Conservation (phyloP, 2,888 invertebrate genomes). For the Schizaphis graminum region DNA sequence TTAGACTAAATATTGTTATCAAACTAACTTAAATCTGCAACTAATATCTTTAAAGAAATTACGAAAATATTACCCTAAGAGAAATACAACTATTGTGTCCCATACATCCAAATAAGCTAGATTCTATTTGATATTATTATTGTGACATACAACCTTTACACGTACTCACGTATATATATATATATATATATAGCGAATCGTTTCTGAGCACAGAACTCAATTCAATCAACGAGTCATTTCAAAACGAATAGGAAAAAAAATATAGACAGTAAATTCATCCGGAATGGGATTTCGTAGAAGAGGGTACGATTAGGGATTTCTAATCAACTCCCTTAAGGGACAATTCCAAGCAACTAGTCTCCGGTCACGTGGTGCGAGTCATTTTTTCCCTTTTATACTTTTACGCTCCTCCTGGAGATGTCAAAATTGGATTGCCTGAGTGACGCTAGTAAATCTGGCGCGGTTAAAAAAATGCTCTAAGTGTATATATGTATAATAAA, state of each 20-base stretch:
- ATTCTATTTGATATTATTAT: not conserved
- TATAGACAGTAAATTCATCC: conserved; percentile 3
- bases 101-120: not conserved
- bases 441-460: not conserved
- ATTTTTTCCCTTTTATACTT: conserved; percentile 27
- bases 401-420: not conserved
- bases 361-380: conserved; percentile 42
- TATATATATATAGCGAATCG: not conserved
- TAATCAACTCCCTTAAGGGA: conserved; percentile 44
- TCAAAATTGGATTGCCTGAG: conserved; percentile 40
- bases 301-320: not conserved
- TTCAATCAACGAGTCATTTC: conserved; percentile 24
- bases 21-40: not conserved
- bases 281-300: not conserved
- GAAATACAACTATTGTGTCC: not conserved
- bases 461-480: conserved; percentile 12
- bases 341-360: conserved; percentile 31
- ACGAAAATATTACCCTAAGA: not conserved
- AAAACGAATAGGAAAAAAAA: not conserved
- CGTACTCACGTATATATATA: not conserved
- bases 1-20: not conserved
- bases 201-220: not conserved
- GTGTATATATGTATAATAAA: not conserved
- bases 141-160: not conserved
- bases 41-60: not conserved